These are phyloP conservation scores for Cryptomyrus ogoouensis DNA, from an alignment of 2,113 vertebrate species.

Conservation along the genomic window DNA sequence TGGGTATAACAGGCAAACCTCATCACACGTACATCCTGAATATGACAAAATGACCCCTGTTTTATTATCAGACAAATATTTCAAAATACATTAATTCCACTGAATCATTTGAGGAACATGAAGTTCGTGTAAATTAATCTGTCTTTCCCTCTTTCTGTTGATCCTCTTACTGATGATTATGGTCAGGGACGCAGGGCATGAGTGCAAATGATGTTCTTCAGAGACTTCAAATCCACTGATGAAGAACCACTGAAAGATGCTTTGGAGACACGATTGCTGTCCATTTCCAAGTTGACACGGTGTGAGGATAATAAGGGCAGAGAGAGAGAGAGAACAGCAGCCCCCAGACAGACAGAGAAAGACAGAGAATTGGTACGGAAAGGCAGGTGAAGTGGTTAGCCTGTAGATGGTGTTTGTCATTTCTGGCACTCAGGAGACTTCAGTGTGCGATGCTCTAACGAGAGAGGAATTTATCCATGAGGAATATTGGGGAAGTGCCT, in stretches of 20 bases:
- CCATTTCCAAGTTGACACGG: not conserved
- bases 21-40: not conserved
- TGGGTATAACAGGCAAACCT: conserved; percentile 34
- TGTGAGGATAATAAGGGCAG: not conserved
- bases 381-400: conserved; percentile 24
- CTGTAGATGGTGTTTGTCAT: not conserved
- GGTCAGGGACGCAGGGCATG: not conserved
- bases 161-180: not conserved
- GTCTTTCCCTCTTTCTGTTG: not conserved
- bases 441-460: conserved; percentile 18
- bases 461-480: conserved; percentile 25
- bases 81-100: not conserved
- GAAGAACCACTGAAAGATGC: not conserved
- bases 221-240: not conserved
- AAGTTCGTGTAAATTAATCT: not conserved
- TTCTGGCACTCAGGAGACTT: conserved; percentile 19
- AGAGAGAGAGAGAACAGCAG: not conserved
- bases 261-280: not conserved
- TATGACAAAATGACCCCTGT: not conserved
- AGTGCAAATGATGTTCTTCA: not conserved
- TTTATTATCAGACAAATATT: not conserved
- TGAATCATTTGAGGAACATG: not conserved
- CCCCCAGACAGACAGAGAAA: not conserved
- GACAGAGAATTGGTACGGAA: not conserved
- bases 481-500: not conserved